phyloP scores from a whole-genome alignment of 2,888 invertebrate species.

The Nebria salina region DNA sequence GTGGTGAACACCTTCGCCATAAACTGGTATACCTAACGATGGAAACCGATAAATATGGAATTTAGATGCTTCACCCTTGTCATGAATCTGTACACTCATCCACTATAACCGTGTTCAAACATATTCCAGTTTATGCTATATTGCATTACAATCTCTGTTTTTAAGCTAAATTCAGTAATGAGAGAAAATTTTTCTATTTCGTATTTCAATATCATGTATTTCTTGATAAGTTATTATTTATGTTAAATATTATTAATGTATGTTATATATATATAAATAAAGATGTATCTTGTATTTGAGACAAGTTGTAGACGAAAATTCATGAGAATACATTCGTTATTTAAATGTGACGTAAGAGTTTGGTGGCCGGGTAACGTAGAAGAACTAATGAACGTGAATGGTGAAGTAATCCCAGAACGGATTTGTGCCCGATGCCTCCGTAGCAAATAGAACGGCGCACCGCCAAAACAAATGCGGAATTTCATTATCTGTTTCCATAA shows the following conservation, averaged over 20 bases:
- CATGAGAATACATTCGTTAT: not conserved
- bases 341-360: not conserved
- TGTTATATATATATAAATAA: not conserved
- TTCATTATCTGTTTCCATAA: conserved; percentile 34
- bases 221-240: not conserved
- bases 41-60: not conserved
- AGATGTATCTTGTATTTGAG: not conserved
- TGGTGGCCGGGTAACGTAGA: not conserved
- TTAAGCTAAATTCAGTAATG: no score
- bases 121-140: no score
- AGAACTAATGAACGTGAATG: conserved; percentile 24
- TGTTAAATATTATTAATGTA: not conserved
- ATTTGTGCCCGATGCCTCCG: conserved; percentile 21
- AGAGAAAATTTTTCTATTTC: no score
- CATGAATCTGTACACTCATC: not conserved
- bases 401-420: conserved; percentile 28
- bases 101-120: not conserved
- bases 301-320: not conserved
- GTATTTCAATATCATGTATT: no score
- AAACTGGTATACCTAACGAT: not conserved
- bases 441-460: not conserved
- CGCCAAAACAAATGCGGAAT: conserved; percentile 29
- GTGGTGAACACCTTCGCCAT: not conserved
- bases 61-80: not conserved
- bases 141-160: no score